Conservation (phyloP, 2,113 vertebrate species). For the Sapayoa aenigma region DNA sequence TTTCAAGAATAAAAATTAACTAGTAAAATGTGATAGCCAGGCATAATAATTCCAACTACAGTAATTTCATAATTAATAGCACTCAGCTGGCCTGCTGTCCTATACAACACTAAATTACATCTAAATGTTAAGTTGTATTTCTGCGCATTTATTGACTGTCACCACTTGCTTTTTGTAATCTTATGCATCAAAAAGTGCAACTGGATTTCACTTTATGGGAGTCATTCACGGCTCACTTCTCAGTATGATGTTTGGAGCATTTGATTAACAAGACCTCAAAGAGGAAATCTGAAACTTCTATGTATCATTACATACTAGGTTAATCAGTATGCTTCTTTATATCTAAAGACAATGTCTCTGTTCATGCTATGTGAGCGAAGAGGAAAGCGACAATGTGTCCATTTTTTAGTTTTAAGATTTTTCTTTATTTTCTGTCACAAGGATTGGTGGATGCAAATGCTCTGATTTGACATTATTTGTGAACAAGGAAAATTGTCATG, state of each 20-base stretch:
- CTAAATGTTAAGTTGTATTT: neutral
- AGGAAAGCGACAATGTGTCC: neutral
- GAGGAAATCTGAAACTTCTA: neutral
- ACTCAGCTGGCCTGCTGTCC: neutral
- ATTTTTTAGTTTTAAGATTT: neutral
- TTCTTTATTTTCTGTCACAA: neutral
- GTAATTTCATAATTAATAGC: neutral
- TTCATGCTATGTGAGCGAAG: neutral
- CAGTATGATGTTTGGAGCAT: neutral
- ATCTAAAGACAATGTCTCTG: neutral
- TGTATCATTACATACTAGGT: neutral
- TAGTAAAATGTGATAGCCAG: neutral
- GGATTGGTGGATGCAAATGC: neutral
- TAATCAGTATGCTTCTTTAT: neutral
- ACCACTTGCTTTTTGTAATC: neutral
- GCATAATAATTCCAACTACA: neutral
- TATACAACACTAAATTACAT: neutral
- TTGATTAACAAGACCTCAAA: neutral
- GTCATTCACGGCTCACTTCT: neutral
- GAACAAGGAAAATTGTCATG: neutral
- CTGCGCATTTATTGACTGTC: neutral
- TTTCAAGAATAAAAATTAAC: neutral
- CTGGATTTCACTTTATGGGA: neutral
- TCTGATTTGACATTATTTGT: neutral
- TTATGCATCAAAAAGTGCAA: neutral